Conservation (phyloP, 2,113 vertebrate species). For the Cranoglanis bouderius region DNA sequence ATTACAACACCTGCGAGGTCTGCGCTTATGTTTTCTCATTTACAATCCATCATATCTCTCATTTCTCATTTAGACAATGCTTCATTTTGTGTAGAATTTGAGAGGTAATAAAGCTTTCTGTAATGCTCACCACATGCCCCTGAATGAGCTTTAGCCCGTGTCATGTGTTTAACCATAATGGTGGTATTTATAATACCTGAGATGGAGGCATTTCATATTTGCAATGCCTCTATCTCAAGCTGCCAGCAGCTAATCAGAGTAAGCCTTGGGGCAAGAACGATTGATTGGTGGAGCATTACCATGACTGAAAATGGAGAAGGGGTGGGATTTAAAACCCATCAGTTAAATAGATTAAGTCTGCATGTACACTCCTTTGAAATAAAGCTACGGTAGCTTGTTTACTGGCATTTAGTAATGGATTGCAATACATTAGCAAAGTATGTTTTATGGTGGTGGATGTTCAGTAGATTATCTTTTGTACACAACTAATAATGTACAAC, state of each 20-base stretch:
- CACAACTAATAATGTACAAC: too few relatives aligned
- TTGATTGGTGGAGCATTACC: neutral
- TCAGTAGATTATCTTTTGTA: neutral
- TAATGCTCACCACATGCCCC: slow-evolving; percentile 50
- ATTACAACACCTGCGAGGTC: slow-evolving; percentile 96
- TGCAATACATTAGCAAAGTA: neutral
- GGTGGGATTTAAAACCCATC: neutral
- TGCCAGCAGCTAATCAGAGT: neutral
- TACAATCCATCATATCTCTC: neutral
- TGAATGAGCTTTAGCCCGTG: neutral
- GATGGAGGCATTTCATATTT: too few relatives aligned
- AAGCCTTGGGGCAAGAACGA: neutral
- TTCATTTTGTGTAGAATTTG: neutral
- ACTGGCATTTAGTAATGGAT: neutral
- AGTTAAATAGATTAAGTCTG: neutral
- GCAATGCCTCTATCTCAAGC: neutral
- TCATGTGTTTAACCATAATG: neutral
- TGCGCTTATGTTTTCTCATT: neutral
- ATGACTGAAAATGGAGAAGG: neutral
- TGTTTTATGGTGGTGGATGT: neutral
- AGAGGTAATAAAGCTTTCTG: neutral
- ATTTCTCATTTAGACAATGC: neutral
- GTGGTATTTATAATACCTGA: neutral
- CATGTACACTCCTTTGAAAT: neutral
- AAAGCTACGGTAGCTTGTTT: neutral